Percentiles rank a stretch among this genome's conserved stretches.
phyloP scores from a whole-genome alignment of 2,888 invertebrate genomes.

The Dicroscelio sp. region DNA sequence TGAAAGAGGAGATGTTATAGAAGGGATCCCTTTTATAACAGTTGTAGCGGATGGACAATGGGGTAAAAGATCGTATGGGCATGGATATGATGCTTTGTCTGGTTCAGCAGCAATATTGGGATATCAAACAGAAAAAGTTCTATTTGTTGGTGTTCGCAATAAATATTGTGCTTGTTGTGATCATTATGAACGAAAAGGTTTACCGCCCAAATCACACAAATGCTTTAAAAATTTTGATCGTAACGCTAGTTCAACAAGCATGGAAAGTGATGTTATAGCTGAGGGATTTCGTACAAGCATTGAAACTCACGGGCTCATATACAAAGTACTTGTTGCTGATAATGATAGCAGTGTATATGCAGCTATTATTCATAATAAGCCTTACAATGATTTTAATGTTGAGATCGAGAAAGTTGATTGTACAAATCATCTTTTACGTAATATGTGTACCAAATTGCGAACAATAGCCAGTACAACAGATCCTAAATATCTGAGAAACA shows the following conservation, averaged over 20 bases:
- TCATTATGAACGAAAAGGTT: conserved; percentile 4
- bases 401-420: conserved; percentile 70
- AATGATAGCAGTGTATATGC: conserved; percentile 67
- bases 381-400: conserved; percentile 62
- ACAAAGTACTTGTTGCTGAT: no score
- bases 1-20: conserved; percentile 49
- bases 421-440: conserved; percentile 69
- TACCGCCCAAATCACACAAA: not conserved
- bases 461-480: not conserved
- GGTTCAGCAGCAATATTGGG: conserved; percentile 71
- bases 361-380: conserved; percentile 51
- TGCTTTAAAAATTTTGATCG: conserved; percentile 84
- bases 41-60: conserved; percentile 74
- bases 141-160: no score
- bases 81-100: no score
- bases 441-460: conserved; percentile 39
- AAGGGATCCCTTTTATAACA: not conserved
- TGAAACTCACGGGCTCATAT: conserved; percentile 51
- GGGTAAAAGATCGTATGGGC: conserved; percentile 70
- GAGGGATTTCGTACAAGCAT: conserved; percentile 56
- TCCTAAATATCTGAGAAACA: not conserved
- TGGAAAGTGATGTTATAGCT: no score
- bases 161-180: no score
- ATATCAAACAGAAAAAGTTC: conserved; percentile 69
- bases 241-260: no score